A percentile compares a stretch with the other conserved stretches of the same genome.
These are phyloP conservation scores for Hemicentrotus pulcherrimus DNA, from an alignment of 35 echinoderm and acorn worm species.

Conservation along the genomic window DNA sequence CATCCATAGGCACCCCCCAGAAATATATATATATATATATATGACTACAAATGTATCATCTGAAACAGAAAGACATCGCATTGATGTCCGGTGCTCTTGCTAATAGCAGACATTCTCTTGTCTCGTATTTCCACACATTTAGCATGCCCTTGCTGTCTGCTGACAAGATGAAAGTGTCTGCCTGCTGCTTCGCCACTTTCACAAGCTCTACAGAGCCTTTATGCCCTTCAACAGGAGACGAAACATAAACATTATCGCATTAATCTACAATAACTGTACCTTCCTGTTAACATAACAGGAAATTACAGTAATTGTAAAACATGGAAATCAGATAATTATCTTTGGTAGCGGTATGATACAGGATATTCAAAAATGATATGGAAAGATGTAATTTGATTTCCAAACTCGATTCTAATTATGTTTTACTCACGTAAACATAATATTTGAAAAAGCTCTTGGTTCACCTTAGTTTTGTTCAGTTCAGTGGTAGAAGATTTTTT, in stretches of 20 bases:
- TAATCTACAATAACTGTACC: not conserved
- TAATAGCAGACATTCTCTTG: constrained; percentile 53
- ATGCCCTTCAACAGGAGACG: not conserved
- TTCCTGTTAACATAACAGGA: not conserved
- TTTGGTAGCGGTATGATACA: no score
- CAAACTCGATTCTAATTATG: not conserved
- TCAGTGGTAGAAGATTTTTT: not conserved
- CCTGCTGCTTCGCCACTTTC: not conserved
- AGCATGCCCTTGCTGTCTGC: constrained; percentile 55
- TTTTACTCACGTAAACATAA: not conserved
- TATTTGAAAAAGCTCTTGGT: not conserved
- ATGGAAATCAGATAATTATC: no score
- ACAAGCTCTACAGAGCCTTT: not conserved
- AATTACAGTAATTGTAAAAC: no score
- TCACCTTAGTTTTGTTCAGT: not conserved
- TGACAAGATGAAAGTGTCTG: constrained; percentile 30
- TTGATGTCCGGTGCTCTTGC: constrained; percentile 28
- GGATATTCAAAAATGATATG: no score
- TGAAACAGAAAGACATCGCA: not conserved
- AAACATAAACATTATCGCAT: not conserved
- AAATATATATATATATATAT: no score
- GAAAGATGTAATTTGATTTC: no score
- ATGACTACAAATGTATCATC: no score
- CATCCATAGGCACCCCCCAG: no score
- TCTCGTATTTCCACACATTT: constrained; percentile 57